A percentile compares a stretch with the other conserved stretches of the same genome.
Conservation (phyloP, 2,797 vertebrate genomes). For the Selene dorsalis region DNA sequence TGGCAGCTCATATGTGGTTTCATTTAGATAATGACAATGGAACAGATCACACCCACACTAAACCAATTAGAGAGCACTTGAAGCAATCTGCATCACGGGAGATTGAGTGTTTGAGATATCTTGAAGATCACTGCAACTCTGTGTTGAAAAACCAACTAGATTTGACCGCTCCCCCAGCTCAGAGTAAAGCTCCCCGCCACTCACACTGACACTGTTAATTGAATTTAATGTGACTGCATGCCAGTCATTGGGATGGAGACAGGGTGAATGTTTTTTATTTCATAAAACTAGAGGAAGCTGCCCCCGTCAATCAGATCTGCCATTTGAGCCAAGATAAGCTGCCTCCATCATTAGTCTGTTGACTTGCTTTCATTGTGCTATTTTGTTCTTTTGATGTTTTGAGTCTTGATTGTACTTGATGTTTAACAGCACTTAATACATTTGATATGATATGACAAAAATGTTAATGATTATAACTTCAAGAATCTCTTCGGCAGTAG, state of each 20-base stretch:
- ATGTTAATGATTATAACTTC: no score
- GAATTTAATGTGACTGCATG: neutral
- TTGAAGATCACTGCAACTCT: neutral
- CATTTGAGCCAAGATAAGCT: no score
- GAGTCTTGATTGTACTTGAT: no score
- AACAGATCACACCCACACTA: conserved; percentile 23
- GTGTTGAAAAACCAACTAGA: neutral
- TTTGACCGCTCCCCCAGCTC: neutral
- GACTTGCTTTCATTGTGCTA: no score
- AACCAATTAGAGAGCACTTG: neutral
- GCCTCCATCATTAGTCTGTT: no score
- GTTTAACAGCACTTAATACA: no score
- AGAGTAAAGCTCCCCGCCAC: neutral
- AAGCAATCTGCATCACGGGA: neutral
- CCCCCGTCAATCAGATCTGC: no score
- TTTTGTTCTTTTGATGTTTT: no score
- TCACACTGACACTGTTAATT: neutral
- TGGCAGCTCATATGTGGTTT: conserved; percentile 18
- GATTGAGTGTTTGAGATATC: neutral
- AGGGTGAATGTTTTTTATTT: neutral
- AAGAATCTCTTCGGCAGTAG: no score
- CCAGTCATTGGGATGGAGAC: neutral
- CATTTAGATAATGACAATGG: conserved; percentile 3
- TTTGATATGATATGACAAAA: no score
- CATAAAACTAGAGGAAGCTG: no score